These are phyloP conservation scores for Cacatua alba DNA, from an alignment of 2,113 vertebrate genomes.

Conservation along the genomic window DNA sequence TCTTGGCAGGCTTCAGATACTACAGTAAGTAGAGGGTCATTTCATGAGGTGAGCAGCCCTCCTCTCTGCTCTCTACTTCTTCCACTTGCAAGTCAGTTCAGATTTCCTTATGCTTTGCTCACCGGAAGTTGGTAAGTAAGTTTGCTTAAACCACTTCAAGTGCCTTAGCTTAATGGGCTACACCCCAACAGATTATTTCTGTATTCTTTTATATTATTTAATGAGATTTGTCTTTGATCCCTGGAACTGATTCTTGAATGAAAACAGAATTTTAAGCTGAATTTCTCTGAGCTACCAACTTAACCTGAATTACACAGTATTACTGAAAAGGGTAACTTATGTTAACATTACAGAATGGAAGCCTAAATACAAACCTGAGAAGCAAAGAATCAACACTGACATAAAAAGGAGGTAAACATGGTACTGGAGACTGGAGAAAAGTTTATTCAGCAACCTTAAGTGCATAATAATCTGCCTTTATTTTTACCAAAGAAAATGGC, in stretches of 20 bases:
- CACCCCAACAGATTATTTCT: not conserved
- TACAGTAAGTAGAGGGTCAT: not conserved
- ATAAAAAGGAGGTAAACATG: not conserved
- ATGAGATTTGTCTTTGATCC: not conserved
- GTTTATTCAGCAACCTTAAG: not conserved
- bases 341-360: not conserved
- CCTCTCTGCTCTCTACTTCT: not conserved
- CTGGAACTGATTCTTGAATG: not conserved
- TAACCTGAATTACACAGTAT: not conserved
- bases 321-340: not conserved
- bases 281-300: not conserved
- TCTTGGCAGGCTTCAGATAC: not conserved
- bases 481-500: not conserved
- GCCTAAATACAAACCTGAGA: not conserved
- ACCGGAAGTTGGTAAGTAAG: not conserved
- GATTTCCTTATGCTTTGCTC: not conserved
- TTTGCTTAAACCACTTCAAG: not conserved
- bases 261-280: not conserved
- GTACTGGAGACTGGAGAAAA: not conserved
- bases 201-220: not conserved
- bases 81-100: not conserved
- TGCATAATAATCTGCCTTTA: not conserved
- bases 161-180: not conserved
- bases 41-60: not conserved
- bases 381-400: not conserved